Conservation (phyloP, 2,888 invertebrate species). For the Amphipyra tragopoginis region DNA sequence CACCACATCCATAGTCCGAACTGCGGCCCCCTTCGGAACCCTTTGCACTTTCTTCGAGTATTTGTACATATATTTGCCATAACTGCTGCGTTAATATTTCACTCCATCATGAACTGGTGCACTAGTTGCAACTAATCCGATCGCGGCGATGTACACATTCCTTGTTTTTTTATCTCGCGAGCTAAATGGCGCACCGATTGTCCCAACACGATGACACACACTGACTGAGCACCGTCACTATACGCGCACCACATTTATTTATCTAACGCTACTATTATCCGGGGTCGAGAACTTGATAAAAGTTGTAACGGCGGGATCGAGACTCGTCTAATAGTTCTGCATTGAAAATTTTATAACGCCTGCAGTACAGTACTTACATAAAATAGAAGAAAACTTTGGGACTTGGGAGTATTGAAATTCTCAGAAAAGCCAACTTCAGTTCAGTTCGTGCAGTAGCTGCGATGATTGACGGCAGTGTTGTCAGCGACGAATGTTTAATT, state of each 20-base stretch:
- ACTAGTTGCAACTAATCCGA: slow-evolving; percentile 69
- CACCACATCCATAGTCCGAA: slow-evolving; percentile 81
- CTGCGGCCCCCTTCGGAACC: slow-evolving; percentile 72
- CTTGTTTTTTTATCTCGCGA: slow-evolving; percentile 75
- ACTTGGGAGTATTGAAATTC: slow-evolving; percentile 75
- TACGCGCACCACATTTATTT: slow-evolving; percentile 71
- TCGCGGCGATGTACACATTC: slow-evolving; percentile 77
- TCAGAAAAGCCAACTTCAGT: slow-evolving; percentile 84
- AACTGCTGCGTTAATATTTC: slow-evolving; percentile 69
- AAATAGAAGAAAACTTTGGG: slow-evolving; percentile 81
- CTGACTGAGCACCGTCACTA: slow-evolving; percentile 72
- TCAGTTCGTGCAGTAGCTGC: slow-evolving; percentile 38
- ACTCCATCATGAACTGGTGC: slow-evolving; percentile 80
- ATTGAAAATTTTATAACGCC: slow-evolving; percentile 72
- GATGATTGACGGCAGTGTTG: slow-evolving; percentile 35
- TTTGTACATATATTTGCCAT: slow-evolving; percentile 76
- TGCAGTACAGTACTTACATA: slow-evolving; percentile 80
- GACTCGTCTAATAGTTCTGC: slow-evolving; percentile 62
- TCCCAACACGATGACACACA: slow-evolving; percentile 84
- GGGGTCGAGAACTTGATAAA: slow-evolving; percentile 58
- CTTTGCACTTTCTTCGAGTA: slow-evolving; percentile 75
- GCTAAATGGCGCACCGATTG: slow-evolving; percentile 84
- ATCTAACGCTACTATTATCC: slow-evolving; percentile 63
- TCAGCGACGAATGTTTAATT: slow-evolving; percentile 18
- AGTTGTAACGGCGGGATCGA: slow-evolving; percentile 56